Conservation (phyloP, 2,888 invertebrate species). For the Nymphalis polychloros region DNA sequence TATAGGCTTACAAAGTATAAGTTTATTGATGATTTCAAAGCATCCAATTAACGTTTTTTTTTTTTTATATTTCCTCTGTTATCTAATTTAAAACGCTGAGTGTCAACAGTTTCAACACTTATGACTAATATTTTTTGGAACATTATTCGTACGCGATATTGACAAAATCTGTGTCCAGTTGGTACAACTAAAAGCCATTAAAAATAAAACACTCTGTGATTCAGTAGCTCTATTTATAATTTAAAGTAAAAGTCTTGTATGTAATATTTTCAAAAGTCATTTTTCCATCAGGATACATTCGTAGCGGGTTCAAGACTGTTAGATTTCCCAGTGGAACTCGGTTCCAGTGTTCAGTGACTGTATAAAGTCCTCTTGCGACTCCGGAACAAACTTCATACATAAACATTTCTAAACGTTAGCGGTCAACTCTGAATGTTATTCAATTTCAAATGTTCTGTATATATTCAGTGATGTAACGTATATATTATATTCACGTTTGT, state of each 20-base stretch:
- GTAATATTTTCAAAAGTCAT: slow-evolving; percentile 2
- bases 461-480: not conserved
- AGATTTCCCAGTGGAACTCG: slow-evolving; percentile 37
- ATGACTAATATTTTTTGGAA: too few relatives aligned
- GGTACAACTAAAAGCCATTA: too few relatives aligned
- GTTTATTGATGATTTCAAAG: too few relatives aligned
- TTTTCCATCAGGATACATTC: slow-evolving; percentile 28
- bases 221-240: not conserved
- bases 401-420: slow-evolving; percentile 27
- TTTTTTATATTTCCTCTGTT: too few relatives aligned
- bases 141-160: not conserved
- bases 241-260: not conserved
- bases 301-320: slow-evolving; percentile 27
- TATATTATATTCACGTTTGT: not conserved
- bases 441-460: slow-evolving; percentile 6
- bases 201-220: too few relatives aligned
- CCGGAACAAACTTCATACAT: slow-evolving; percentile 32
- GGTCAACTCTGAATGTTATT: slow-evolving; percentile 8
- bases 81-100: too few relatives aligned
- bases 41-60: too few relatives aligned
- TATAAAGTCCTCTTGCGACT: slow-evolving; percentile 30
- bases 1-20: too few relatives aligned
- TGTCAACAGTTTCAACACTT: too few relatives aligned
- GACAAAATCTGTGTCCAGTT: not conserved
- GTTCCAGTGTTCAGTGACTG: slow-evolving; percentile 30